Evolutionary conservation across 2,888 invertebrate species (phyloP), one percentile per base, ranked within the genome.

Genomic region (Acleris literana): DNA sequence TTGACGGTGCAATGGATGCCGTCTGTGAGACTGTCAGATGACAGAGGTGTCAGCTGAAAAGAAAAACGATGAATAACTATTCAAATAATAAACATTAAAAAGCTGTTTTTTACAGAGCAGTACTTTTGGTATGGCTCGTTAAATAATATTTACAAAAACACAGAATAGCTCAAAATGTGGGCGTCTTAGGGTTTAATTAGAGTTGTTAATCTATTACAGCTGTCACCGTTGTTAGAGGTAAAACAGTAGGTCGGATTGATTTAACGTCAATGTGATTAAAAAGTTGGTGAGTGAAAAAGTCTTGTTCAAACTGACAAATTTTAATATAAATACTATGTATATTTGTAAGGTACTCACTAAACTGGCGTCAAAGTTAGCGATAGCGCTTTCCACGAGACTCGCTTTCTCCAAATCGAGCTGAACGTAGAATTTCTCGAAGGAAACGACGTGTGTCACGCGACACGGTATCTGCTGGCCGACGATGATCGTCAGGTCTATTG

Each of bases 341-440:
- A 43, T 6, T 0, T n/a, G 46, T 44, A 25, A 43, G 7, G 56
- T 29, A 75, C 80, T 79, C 68, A 92, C 92, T 74, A 86, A 83
- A 44, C 72, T 71, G 2, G 70, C 70, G 56, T 92, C 88, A 68
- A 76, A 87, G 68, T 76, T 80, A n/a, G 83, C 85, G 29, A 92
- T 86, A 7, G 90, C 88, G 33, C 71, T 80, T 56, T 92, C 91
- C 1, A 92, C 91, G 18, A 88, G 71, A 1, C 75, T 75, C 0
- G 90, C 89, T 69, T 92, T 92, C 4, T 89, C 90, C 71, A 91
- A 67, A 61, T 92, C 92, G 4, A 92, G 79, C 57, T 92, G 92
- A 0, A 90, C 79, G 68, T 80, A 87, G 77, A 92, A 87, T 70
- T 86, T 85, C 52, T 88, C 86, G 59, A 81, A 84, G 0, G 90